Conservation (phyloP, 1,140 invertebrate species). For the Samia ricini region DNA sequence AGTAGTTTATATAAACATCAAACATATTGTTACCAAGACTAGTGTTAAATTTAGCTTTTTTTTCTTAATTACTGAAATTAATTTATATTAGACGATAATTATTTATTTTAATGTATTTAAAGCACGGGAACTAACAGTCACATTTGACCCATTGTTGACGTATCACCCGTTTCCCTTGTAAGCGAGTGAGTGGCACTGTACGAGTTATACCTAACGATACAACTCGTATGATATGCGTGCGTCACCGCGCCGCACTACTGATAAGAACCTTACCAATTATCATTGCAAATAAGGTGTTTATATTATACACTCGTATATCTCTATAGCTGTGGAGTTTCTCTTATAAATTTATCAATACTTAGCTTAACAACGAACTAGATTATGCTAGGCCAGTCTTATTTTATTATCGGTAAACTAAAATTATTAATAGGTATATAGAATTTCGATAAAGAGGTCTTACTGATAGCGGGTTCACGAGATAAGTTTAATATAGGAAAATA, state of each 20-base stretch:
- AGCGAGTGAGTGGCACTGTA: slow-evolving; percentile 50
- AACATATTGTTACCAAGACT: no score
- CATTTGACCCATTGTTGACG: slow-evolving; percentile 6
- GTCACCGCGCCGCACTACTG: slow-evolving; percentile 70
- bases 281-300: slow-evolving; percentile 75
- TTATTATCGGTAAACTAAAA: slow-evolving; percentile 48
- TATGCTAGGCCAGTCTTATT: slow-evolving; percentile 50
- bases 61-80: no score
- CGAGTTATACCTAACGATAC: no score
- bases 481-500: slow-evolving; percentile 70
- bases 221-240: slow-evolving; percentile 55
- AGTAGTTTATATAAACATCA: no score
- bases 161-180: slow-evolving; percentile 57
- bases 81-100: neutral
- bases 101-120: neutral
- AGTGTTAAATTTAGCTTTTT: no score
- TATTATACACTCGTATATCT: slow-evolving; percentile 51
- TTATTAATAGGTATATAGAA: slow-evolving; percentile 45
- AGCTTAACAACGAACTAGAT: slow-evolving; percentile 48
- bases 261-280: slow-evolving; percentile 73
- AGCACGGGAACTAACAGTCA: neutral
- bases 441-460: slow-evolving; percentile 69
- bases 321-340: slow-evolving; percentile 54
- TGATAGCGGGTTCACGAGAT: slow-evolving; percentile 68
- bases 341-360: slow-evolving; percentile 47